These are phyloP conservation scores for Catharus ustulatus DNA, from an alignment of 2,797 vertebrate genomes.

Conservation along the genomic window DNA sequence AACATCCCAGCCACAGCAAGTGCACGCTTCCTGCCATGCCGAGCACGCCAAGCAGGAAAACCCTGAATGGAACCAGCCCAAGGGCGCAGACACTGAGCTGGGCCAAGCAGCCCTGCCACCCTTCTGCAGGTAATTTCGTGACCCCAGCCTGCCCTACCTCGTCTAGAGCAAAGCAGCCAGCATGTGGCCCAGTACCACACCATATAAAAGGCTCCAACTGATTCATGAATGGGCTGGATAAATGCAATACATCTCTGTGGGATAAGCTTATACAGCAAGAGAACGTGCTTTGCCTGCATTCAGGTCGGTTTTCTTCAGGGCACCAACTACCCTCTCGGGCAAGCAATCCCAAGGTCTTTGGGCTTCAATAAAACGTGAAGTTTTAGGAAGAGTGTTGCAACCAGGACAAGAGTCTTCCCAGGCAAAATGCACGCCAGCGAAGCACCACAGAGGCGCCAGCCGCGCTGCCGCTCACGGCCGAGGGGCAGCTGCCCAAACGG, in stretches of 20 bases:
- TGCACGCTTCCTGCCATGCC: rapidly evolving
- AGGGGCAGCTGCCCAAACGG: neutral
- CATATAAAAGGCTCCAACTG: rapidly evolving
- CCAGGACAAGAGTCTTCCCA: too few species aligned
- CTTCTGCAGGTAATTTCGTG: neutral
- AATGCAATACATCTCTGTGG: rapidly evolving
- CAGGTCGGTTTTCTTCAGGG: neutral
- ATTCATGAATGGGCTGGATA: rapidly evolving
- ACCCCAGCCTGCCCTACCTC: neutral
- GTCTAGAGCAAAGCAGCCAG: rapidly evolving
- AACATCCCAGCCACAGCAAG: rapidly evolving
- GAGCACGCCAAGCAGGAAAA: neutral
- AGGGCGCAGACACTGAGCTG: neutral
- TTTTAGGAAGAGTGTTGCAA: neutral
- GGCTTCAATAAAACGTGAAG: neutral
- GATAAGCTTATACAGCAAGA: neutral
- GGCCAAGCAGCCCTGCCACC: neutral
- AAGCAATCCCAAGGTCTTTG: neutral
- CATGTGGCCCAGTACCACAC: rapidly evolving
- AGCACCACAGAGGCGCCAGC: neutral
- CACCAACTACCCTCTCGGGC: neutral
- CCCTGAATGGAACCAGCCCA: neutral
- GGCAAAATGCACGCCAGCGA: rapidly evolving
- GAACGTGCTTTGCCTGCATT: neutral
- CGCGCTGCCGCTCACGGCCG: neutral